Evolutionary conservation across 2,797 vertebrate genomes (phyloP), one percentile per base, ranked within the genome.

Genomic region (Urocyon cinereoargenteus): DNA sequence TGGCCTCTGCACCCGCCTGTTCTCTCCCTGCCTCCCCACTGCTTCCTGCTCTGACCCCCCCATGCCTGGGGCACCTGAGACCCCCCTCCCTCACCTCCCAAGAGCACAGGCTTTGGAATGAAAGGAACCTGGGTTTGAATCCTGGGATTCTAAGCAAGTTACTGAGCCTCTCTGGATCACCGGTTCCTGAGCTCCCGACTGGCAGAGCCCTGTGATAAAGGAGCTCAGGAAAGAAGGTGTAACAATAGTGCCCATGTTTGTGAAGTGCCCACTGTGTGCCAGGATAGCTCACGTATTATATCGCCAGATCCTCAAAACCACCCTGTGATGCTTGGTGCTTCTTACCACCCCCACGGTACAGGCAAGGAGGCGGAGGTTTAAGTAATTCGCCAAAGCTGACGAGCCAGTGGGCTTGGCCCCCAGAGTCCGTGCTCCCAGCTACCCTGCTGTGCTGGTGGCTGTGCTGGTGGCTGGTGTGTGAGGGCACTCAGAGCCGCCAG

Each of bases 91-190:
- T 51, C 14, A 14, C 28, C 36, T 51, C 72, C 28, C 68, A 59
- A 49, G 55, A 82, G 57, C 45, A 36, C 31, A 89, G n/a, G 40
- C 91, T 93, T 82, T 84, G 40, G 55, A 64, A 34, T 73, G 22
- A 78, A 79, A 84, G 19, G n/a, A 85, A 85, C n/a, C 10, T n/a
- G 86, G 22, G n/a, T 92, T 95, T 45, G 66, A 79, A 84, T 90
- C 36, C 53, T 28, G 31, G 55, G 18, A 57, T 59, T 55, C 62
- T 51, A 64, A 57, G 12, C 22, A 82, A 89, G 62, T 90, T 70
- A 53, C 51, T 72, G 90, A 26, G 57, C 28, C 34, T 95, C 40
- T 77, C 77, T 53, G n/a, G 53, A 12, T 51, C 36, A 93, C 14
- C 26, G 26, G 7, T 86, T 92, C 49, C 93, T 94, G 55, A n/a